Percentiles rank a stretch among this genome's conserved stretches.
These are phyloP conservation scores for Drosophila murphyi DNA, from an alignment of 1,140 invertebrate genomes.

Conservation along the genomic window DNA sequence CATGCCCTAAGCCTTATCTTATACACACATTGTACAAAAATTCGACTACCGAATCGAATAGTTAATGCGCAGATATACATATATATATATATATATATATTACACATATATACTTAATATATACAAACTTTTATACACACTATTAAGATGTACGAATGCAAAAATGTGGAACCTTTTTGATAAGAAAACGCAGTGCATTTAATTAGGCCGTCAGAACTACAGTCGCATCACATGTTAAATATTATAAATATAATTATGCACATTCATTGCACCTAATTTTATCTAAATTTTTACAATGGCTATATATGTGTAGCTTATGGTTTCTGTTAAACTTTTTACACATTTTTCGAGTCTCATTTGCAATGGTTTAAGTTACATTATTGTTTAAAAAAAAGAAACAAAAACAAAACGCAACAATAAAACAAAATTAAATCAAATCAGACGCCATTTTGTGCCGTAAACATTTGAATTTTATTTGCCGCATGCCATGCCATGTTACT, in stretches of 20 bases:
- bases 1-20: slow-evolving; percentile 61
- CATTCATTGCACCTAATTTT: slow-evolving; percentile 66
- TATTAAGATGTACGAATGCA: slow-evolving; percentile 24
- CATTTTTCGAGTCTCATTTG: slow-evolving; percentile 62
- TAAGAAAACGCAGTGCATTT: slow-evolving; percentile 63
- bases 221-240: slow-evolving; percentile 67
- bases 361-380: slow-evolving; percentile 33
- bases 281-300: slow-evolving; percentile 37
- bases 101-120: slow-evolving; percentile 19
- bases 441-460: slow-evolving; percentile 32
- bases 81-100: slow-evolving; percentile 25
- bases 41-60: slow-evolving; percentile 60
- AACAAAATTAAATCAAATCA: slow-evolving; percentile 38
- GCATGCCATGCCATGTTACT: slow-evolving; percentile 52
- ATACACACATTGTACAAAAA: slow-evolving; percentile 66
- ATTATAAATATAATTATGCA: slow-evolving; percentile 61
- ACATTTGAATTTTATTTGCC: slow-evolving; percentile 38
- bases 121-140: slow-evolving; percentile 24
- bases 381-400: slow-evolving; percentile 39
- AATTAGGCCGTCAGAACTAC: slow-evolving; percentile 40
- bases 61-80: slow-evolving; percentile 24
- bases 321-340: slow-evolving; percentile 40
- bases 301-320: slow-evolving; percentile 47
- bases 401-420: slow-evolving; percentile 57
- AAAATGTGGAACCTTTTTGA: slow-evolving; percentile 52